phyloP scores from a whole-genome alignment of 1,140 invertebrate species.

The Cherax quadricarinatus region DNA sequence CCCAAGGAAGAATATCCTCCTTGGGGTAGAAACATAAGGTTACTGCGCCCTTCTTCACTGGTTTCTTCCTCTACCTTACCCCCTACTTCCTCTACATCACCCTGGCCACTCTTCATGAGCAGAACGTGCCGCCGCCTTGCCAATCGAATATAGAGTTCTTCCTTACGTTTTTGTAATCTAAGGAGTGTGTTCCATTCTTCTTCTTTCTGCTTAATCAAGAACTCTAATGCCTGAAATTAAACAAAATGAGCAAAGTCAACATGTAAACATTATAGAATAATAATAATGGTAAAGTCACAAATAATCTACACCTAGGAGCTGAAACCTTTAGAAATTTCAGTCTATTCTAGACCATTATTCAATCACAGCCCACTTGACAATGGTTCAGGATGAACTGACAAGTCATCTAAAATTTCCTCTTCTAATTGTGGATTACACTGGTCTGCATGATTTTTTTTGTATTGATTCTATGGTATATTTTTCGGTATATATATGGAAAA shows the following conservation, averaged over 20 bases:
- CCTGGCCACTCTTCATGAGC: constrained; percentile 76
- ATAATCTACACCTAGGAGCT: too few relatives aligned
- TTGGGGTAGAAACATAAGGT: constrained; percentile 57
- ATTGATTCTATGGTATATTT: too few relatives aligned
- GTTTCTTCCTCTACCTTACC: constrained; percentile 74
- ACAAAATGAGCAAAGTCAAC: constrained; percentile 79
- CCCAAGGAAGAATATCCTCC: constrained; percentile 54
- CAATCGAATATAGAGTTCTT: constrained; percentile 82
- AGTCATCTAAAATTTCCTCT: too few relatives aligned
- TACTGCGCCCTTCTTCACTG: constrained; percentile 21
- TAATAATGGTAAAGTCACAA: too few relatives aligned
- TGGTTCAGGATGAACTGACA: too few relatives aligned
- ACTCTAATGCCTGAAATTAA: constrained; percentile 74
- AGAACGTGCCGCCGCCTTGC: constrained; percentile 62
- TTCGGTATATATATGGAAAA: too few relatives aligned
- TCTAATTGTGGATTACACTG: too few relatives aligned
- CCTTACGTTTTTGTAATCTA: constrained; percentile 87
- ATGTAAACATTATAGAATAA: background rate
- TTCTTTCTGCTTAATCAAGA: constrained; percentile 82
- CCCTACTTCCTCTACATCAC: constrained; percentile 78
- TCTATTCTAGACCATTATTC: too few relatives aligned
- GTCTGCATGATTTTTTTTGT: too few relatives aligned
- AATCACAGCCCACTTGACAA: too few relatives aligned
- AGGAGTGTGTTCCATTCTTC: constrained; percentile 90
- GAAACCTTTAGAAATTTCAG: too few relatives aligned